Evolutionary conservation across 2,113 vertebrate genomes (phyloP).

Genomic region (Pipa parva): DNA sequence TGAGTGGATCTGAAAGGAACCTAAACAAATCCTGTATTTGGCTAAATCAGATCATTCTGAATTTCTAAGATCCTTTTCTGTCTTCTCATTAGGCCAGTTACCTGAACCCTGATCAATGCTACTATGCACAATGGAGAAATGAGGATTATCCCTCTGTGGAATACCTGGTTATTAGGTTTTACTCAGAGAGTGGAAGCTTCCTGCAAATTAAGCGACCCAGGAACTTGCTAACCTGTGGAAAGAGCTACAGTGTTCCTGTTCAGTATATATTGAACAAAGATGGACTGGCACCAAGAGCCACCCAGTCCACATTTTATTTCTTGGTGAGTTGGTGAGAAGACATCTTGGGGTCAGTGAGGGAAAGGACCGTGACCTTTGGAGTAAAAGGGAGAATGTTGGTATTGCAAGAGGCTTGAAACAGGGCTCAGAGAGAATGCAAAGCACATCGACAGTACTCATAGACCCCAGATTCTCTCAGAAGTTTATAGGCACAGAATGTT

Average conservation of each 20-base stretch:
- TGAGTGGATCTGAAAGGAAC: no score
- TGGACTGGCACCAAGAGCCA: constrained; percentile 24
- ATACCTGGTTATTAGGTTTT: constrained; percentile 51
- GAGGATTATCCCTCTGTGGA: constrained; percentile 21
- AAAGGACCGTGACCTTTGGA: not conserved
- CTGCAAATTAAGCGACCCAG: constrained; percentile 47
- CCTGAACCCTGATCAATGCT: constrained; percentile 41
- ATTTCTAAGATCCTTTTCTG: no score
- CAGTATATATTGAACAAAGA: constrained; percentile 52
- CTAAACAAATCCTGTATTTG: no score
- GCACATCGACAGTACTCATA: no score
- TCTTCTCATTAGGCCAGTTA: not conserved
- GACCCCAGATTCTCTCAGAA: no score
- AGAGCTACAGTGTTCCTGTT: constrained; percentile 42
- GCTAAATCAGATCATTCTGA: no score
- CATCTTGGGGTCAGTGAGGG: no score
- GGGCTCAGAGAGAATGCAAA: no score
- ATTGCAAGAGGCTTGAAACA: no score
- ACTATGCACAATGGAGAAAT: constrained; percentile 40
- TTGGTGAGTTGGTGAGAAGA: no score
- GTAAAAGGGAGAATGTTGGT: no score
- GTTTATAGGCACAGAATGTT: no score
- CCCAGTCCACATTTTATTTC: constrained; percentile 61
- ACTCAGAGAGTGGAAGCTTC: constrained; percentile 60
- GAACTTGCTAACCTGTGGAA: constrained; percentile 52